Evolutionary conservation across 2,888 invertebrate species (phyloP).

Genomic region (Anagyrus pseudococci): DNA sequence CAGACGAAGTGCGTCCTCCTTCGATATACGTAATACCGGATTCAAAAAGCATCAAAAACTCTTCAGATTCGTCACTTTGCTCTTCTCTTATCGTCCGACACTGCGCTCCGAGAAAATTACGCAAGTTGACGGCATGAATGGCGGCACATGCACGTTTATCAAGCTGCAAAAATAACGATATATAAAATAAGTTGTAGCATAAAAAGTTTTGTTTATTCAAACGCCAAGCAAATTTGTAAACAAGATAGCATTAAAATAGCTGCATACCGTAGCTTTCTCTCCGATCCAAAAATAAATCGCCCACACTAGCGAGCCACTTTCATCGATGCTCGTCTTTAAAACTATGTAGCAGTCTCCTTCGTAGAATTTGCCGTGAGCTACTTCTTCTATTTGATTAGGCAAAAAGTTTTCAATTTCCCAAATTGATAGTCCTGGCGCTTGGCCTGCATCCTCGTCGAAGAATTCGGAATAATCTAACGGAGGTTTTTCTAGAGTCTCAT

Average conservation of each 20-base stretch:
- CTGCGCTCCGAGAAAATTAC: constrained; percentile 93
- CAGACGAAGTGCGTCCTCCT: constrained; percentile 96
- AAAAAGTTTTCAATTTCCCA: constrained; percentile 99
- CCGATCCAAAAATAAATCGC: constrained; percentile 99
- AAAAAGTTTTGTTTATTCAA: too few relatives aligned
- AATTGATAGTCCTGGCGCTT: constrained; percentile 87
- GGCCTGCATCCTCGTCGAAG: constrained; percentile 95
- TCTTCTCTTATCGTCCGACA: constrained; percentile 96
- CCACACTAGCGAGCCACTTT: constrained; percentile 86
- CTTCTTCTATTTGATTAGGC: constrained; percentile 93
- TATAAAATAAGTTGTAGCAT: constrained; percentile 1
- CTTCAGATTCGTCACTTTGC: constrained; percentile 95
- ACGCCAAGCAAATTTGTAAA: too few relatives aligned
- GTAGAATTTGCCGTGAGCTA: constrained; percentile 96
- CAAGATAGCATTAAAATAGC: background rate
- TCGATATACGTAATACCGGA: constrained; percentile 92
- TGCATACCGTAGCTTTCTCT: constrained; percentile 84
- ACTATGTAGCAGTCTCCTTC: constrained; percentile 99
- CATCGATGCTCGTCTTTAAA: constrained; percentile 85
- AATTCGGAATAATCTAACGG: constrained; percentile 96
- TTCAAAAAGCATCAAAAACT: constrained; percentile 92
- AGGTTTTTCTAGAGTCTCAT: constrained; percentile 93
- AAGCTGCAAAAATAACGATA: constrained; percentile 64
- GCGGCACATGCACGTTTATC: constrained; percentile 96
- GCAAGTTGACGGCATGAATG: constrained; percentile 97